Evolutionary conservation across 2,797 vertebrate genomes (phyloP).

Genomic region (Aeoliscus strigatus): DNA sequence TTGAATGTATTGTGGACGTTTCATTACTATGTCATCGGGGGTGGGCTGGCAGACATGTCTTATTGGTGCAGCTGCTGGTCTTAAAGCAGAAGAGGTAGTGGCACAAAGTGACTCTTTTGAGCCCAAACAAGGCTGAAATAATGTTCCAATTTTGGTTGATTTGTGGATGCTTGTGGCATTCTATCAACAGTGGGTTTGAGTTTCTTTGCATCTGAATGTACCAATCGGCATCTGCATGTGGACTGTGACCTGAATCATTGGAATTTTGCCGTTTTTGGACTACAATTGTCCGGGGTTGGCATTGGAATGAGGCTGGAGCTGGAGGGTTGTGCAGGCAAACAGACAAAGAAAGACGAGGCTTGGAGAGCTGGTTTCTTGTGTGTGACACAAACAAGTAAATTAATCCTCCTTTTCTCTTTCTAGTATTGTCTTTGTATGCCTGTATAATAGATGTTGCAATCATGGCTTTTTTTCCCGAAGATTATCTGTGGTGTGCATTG

Average conservation of each 20-base stretch:
- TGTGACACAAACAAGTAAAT: slow-evolving; percentile 58
- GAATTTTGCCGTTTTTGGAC: slow-evolving; percentile 2
- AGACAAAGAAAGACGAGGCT: slow-evolving; percentile 34
- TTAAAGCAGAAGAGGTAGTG: slow-evolving; percentile 12
- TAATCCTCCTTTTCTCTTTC: slow-evolving; percentile 38
- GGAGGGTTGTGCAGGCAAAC: slow-evolving; percentile 62
- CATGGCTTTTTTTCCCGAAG: slow-evolving; percentile 82
- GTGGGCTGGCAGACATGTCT: neutral
- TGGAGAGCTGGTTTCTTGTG: slow-evolving; percentile 57
- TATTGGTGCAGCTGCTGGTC: slow-evolving; percentile 22
- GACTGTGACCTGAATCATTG: neutral
- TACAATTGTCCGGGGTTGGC: slow-evolving; percentile 4
- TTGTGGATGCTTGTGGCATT: neutral
- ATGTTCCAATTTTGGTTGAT: neutral
- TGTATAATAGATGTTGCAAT: slow-evolving; percentile 87
- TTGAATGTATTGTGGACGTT: slow-evolving; percentile 60
- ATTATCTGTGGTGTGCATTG: slow-evolving; percentile 87
- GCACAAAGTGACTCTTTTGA: neutral
- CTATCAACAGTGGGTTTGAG: too few species aligned
- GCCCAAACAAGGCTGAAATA: neutral
- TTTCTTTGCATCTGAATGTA: slow-evolving; percentile 1
- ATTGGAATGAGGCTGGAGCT: slow-evolving; percentile 42
- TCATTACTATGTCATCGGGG: slow-evolving; percentile 30
- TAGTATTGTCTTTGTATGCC: slow-evolving; percentile 85
- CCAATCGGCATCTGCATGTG: neutral